Conservation (phyloP, 2,888 invertebrate genomes). For the Crepidodera aurea region DNA sequence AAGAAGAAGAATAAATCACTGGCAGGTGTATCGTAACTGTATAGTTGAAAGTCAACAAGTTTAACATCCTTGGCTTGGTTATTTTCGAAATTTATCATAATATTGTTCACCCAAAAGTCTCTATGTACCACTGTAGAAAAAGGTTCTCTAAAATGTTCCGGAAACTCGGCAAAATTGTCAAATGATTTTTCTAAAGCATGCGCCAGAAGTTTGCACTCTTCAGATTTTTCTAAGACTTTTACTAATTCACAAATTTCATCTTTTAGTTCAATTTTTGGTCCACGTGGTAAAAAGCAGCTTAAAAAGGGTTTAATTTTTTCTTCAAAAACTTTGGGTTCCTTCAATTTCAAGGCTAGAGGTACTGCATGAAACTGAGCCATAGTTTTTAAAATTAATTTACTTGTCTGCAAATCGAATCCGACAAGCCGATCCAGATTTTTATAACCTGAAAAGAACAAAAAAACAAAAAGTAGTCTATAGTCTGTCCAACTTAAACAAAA, state of each 20-base stretch:
- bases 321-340: slow-evolving; percentile 56
- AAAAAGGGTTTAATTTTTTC: slow-evolving; percentile 50
- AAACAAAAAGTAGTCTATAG: too few species aligned
- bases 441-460: slow-evolving; percentile 50
- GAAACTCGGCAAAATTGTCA: background rate
- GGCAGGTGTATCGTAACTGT: slow-evolving; percentile 39
- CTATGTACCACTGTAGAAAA: slow-evolving; percentile 65
- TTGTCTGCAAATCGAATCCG: slow-evolving; percentile 62
- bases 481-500: too few species aligned
- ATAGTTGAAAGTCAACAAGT: slow-evolving; percentile 48
- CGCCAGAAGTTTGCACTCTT: background rate
- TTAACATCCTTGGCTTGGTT: slow-evolving; percentile 37
- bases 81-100: slow-evolving; percentile 61
- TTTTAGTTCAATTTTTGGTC: background rate
- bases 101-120: slow-evolving; percentile 69
- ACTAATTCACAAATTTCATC: background rate
- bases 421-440: slow-evolving; percentile 58
- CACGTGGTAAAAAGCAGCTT: background rate
- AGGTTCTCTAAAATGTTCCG: slow-evolving; percentile 52
- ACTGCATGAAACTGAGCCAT: slow-evolving; percentile 65
- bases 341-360: slow-evolving; percentile 63
- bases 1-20: slow-evolving; percentile 47
- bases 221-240: background rate
- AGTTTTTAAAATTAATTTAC: slow-evolving; percentile 57
- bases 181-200: background rate